Evolutionary conservation across 2,888 invertebrate species (phyloP).

Genomic region (Sminthurides aquaticus): DNA sequence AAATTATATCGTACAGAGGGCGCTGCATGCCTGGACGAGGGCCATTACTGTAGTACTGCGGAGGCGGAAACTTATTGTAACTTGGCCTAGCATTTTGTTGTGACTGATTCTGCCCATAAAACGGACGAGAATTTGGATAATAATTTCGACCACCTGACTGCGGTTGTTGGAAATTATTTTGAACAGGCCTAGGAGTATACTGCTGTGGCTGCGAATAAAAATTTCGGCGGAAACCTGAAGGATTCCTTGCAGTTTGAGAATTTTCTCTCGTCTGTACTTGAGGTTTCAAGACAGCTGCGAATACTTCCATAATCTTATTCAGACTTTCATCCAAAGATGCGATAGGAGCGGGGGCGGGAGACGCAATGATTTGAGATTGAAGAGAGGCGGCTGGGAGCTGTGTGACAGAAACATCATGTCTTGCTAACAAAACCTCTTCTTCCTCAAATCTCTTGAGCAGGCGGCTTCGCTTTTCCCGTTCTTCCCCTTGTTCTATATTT

Average conservation of each 20-base stretch:
- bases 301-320: background rate
- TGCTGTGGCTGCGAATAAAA: too few species aligned
- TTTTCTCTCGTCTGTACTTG: background rate
- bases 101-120: background rate
- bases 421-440: background rate
- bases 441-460: background rate
- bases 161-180: too few species aligned
- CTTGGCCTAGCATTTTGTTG: background rate
- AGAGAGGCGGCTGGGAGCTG: background rate
- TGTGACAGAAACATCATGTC: background rate
- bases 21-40: background rate
- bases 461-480: background rate
- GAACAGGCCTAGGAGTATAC: too few species aligned
- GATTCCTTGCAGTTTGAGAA: background rate
- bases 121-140: background rate
- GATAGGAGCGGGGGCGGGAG: background rate
- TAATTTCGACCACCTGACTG: background rate
- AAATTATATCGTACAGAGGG: background rate
- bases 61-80: background rate
- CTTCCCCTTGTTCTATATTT: background rate
- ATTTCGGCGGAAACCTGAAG: background rate
- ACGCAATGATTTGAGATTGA: background rate
- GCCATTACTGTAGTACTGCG: background rate
- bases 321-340: background rate
- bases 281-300: background rate